A percentile compares a stretch with the other conserved stretches of the same genome.
Evolutionary conservation across 2,113 vertebrate species (phyloP).

Genomic region (Dasypus novemcinctus): DNA sequence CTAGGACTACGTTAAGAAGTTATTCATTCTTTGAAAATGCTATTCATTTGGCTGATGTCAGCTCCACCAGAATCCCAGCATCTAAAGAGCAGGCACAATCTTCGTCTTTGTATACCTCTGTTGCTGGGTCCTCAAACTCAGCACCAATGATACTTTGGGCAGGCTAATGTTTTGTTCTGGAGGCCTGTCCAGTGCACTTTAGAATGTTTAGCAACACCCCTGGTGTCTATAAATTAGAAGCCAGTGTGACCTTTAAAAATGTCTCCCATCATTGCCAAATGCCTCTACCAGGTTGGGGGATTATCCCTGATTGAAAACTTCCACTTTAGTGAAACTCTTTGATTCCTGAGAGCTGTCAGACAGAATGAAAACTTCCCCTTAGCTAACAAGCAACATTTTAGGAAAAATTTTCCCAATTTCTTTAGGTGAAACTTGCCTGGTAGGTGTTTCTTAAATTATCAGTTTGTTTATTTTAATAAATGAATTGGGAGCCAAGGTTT

Average conservation of each 20-base stretch:
- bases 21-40: not conserved
- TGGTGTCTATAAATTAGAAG: not conserved
- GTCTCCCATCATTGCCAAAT: not conserved
- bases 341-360: not conserved
- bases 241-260: not conserved
- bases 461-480: not conserved
- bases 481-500: not conserved
- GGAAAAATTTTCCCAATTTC: not conserved
- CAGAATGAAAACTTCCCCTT: not conserved
- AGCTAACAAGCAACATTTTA: not conserved
- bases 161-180: not conserved
- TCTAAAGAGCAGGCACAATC: rapidly evolving
- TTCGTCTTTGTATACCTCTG: not conserved
- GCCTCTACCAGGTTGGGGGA: no score
- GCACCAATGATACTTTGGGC: no score
- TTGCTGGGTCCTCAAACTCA: not conserved
- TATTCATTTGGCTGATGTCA: no score
- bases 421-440: not conserved
- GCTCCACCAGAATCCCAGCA: not conserved
- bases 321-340: not conserved
- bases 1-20: not conserved
- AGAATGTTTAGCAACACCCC: not conserved
- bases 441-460: not conserved
- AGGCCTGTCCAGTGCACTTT: not conserved
- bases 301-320: not conserved